Base-by-base conservation (phyloP, 2,888 invertebrate species). In the Lymantria dispar region DNA sequence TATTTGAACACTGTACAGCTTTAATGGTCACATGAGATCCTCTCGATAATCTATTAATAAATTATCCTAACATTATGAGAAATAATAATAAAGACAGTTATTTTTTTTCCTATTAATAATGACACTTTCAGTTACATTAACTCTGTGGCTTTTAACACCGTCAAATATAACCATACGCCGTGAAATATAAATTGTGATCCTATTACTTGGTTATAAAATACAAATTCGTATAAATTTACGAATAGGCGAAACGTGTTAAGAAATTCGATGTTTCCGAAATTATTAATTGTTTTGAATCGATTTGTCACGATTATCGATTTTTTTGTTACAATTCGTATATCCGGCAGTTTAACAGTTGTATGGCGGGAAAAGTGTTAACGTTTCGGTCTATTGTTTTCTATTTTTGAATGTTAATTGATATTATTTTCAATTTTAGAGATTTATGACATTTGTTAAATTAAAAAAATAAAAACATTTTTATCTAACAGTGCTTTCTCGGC, bases 251-350 rank as follows among this genome's bases (percentile, higher is more conserved):
- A 54, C 53, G 60, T 55, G 62, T 64, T 63, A 66, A 65, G 62
- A 71, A 64, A 70, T 58, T 67, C 66, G 60, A 72, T 64, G 69
- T 72, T 69, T 72, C 66, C 61, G 51, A 73, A 74, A 71, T 65
- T 62, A 65, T 64, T 69, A 70, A 76, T 74, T 77, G 72, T 71
- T 62, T 55, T 56, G 48, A 83, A 85, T 83, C 72, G 67, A 85
- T 85, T 86, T 73, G 85, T 58, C 77, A 75, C 82, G 83, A 78
- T 74, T 74, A 59, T 70, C 54, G 68, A 60, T 67, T 75, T 75
- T n/a, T 76, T 71, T 74, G 59, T 68, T 65, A 70, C 62, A 64
- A 58, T 72, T 72, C 64, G 55, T 61, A 74, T 62, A 68, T 74
- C 68, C 70, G 77, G 74, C 55, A 62, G 47, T 68, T 54, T 59